Conservation (phyloP, 2,888 invertebrate genomes). For the Andrena marginata region DNA sequence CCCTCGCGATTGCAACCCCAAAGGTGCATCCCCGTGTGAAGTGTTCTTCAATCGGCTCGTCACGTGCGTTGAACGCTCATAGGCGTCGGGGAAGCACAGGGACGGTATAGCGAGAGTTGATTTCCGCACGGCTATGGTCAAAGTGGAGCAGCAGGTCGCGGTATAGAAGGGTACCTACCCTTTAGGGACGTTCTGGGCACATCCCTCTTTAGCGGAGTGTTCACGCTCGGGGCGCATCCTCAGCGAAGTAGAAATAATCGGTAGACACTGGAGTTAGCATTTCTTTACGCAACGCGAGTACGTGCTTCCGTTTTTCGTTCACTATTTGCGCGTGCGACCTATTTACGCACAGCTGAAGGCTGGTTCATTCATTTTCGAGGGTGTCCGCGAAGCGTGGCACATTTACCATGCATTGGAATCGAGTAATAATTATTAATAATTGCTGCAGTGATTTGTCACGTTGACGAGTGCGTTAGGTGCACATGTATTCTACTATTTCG, state of each 20-base stretch:
- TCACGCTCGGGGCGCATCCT: constrained; percentile 12
- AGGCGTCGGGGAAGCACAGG: neutral
- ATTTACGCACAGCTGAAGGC: neutral
- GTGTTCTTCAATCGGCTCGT: neutral
- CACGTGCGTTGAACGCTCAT: neutral
- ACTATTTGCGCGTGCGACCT: constrained; percentile 24
- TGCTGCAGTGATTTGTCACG: too few species aligned
- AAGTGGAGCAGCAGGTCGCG: neutral
- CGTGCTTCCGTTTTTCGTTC: constrained; percentile 5
- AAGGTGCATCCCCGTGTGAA: neutral
- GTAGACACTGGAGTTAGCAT: constrained; percentile 34
- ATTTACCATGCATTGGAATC: too few species aligned
- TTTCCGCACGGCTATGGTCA: neutral
- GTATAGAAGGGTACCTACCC: neutral
- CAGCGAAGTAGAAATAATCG: constrained; percentile 34
- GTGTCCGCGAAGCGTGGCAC: neutral
- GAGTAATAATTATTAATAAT: too few species aligned
- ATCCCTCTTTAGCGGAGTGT: constrained; percentile 31
- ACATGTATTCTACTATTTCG: too few species aligned
- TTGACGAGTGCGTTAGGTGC: too few species aligned
- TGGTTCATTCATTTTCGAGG: constrained; percentile 18
- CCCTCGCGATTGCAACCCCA: too few species aligned
- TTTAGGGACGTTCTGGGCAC: neutral
- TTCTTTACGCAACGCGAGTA: constrained; percentile 24
- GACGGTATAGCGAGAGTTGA: neutral